Percentiles rank a stretch among this genome's conserved stretches.
Conservation (phyloP, 2,797 vertebrate genomes). For the Amphiprion clarkii region DNA sequence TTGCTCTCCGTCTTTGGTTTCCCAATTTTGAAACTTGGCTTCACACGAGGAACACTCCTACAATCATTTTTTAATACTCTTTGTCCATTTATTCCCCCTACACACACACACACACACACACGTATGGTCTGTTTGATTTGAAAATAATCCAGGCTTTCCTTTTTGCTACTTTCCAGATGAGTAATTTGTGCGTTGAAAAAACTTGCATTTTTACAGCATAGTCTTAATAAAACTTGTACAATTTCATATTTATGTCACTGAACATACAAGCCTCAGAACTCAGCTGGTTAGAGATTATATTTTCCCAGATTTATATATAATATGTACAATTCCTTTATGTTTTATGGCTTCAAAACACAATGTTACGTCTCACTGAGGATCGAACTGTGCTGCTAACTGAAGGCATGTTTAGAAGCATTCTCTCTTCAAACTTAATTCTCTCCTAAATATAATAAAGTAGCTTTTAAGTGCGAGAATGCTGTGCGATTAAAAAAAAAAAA, state of each 20-base stretch:
- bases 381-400: conserved; percentile 65
- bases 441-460: neutral
- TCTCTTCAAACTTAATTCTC: neutral
- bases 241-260: conserved; percentile 14
- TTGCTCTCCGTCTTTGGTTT: conserved; percentile 68
- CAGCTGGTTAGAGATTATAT: conserved; percentile 22
- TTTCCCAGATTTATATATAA: conserved; percentile 25
- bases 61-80: conserved; percentile 14
- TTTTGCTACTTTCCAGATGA: neutral
- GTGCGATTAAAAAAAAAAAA: neutral
- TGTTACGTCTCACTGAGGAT: conserved; percentile 13
- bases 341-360: conserved; percentile 64
- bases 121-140: neutral
- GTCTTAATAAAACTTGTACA: conserved; percentile 28
- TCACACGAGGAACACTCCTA: conserved; percentile 29
- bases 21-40: conserved; percentile 35
- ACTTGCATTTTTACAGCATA: conserved; percentile 27
- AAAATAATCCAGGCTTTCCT: conserved; percentile 22
- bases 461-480: conserved; percentile 38
- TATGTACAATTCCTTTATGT: conserved; percentile 35
- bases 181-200: conserved; percentile 23
- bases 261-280: conserved; percentile 32
- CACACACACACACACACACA: too few species aligned
- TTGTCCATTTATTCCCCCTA: neutral
- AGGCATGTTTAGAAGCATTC: conserved; percentile 41